Evolutionary conservation across 1,140 invertebrate species (phyloP), one percentile per base, ranked within the genome.

Genomic region (Pseudomyrmex flavicornis): DNA sequence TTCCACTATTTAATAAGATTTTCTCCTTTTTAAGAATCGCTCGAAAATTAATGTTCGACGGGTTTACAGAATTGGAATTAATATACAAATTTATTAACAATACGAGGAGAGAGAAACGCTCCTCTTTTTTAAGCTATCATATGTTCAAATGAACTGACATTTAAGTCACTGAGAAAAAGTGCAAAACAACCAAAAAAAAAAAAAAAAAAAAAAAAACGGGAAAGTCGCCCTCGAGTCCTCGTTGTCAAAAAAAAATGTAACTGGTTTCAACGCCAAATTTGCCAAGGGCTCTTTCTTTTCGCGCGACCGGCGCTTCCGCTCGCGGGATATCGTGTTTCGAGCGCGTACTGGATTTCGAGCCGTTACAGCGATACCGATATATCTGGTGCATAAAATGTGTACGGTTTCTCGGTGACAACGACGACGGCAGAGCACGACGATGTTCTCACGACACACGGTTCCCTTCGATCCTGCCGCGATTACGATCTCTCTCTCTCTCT

Each of bases 331-430:
- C 87, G 84, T 58, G 35, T 88, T 89, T 86, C 88, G 65, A 44
- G n/a, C 73, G 20, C 77, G 48, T 86, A 73, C 84, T 80, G 63
- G 52, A 84, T 86, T 75, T 88, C 87, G 84, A 72, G 59, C 56
- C 50, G 50, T 50, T 52, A 20, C 15, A 69, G 15, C 65, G 76
- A 84, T 84, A 80, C 63, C 74, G 75, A 66, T 66, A 12, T 63
- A 88, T 79, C n/a, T 13, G 17, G 10, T 20, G 48, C 50, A 58
- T 69, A 88, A 88, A 88, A 76, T 79, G 68, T 75, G 52, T 82
- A 83, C 48, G 87, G 87, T 88, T 88, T 85, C 83, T 74, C 79
- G 77, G 62, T 83, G 83, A 85, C 86, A 87, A 54, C 54, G 65
- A 22, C 35, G 2, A 48, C 13, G 2, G 13, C 46, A 52, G 83